Evolutionary conservation across 2,888 invertebrate genomes (phyloP).

Genomic region (Thyatira batis): DNA sequence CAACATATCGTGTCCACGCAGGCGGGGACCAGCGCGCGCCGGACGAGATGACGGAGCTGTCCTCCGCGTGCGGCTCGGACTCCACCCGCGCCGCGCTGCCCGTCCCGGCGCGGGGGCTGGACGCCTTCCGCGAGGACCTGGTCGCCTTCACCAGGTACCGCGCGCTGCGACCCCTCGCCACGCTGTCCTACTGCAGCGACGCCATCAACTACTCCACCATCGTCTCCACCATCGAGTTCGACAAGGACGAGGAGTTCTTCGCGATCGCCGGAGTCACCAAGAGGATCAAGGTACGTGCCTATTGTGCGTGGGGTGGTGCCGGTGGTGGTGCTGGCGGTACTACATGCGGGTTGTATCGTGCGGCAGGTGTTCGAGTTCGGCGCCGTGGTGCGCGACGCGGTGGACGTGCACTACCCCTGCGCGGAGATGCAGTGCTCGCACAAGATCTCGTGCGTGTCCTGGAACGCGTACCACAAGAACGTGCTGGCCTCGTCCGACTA

Average conservation of each 20-base stretch:
- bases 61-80: conserved; percentile 17
- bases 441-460: conserved; percentile 96
- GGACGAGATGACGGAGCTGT: conserved; percentile 24
- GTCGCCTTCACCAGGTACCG: conserved; percentile 89
- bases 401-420: conserved; percentile 96
- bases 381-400: conserved; percentile 91
- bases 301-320: neutral
- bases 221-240: conserved; percentile 96
- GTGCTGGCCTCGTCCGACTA: conserved; percentile 96
- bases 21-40: conserved; percentile 49
- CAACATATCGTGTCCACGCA: too few relatives aligned
- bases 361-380: conserved; percentile 91
- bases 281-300: conserved; percentile 86
- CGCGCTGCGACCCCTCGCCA: conserved; percentile 90
- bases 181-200: conserved; percentile 94
- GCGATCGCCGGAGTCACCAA: conserved; percentile 98
- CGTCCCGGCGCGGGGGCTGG: conserved; percentile 74
- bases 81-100: conserved; percentile 43
- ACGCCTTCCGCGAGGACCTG: conserved; percentile 91
- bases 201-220: conserved; percentile 93
- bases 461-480: conserved; percentile 93
- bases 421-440: conserved; percentile 95
- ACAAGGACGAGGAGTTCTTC: conserved; percentile 97
- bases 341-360: too few relatives aligned
- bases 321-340: too few relatives aligned